Evolutionary conservation across 2,888 invertebrate species (phyloP), one percentile per base, ranked within the genome.

Genomic region (Meiosimyza platycephala): DNA sequence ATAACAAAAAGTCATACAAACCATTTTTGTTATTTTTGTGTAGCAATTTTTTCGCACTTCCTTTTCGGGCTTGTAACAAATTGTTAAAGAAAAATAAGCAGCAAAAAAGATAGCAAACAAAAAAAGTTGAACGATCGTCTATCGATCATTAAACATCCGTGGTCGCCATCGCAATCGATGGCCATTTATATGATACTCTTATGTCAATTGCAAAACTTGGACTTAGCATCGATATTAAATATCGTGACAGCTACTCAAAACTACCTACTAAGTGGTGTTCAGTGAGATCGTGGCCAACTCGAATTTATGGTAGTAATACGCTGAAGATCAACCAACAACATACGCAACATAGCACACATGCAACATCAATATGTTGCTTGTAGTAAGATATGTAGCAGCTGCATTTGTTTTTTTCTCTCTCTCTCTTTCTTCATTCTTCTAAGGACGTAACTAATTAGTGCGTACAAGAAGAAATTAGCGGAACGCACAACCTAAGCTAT

Each of bases 41-140:
- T 63, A 64, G 74, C 71, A 67, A 67, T 67, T 72, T 65, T 72
- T 75, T 75, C 72, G 74, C 74, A 75, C 74, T 75, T 75, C 74
- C 74, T 72, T 62, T 70, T 63, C 62, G 28, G 74, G 74, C 40
- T 6, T 62, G 40, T n/a, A 67, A 75, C 74, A 75, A 75, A 75
- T 75, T 75, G 72, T 63, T 65, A 74, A 64, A 68, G 22, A 59
- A 59, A 52, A 65, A 68, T 47, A 50, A 22, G 64, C 50, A 50
- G 22, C 22, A 22, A 22, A 22, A 22, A 22, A 2, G 2, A 22
- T 2, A 22, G 1, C 22, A 22, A 1, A 22, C 1, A 22, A 22
- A 22, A 51, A 60, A 18, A 18, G 18, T 59, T 18, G 9, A 28
- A 12, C 33, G 33, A 33, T 33, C 22, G 12, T 28, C 22, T 51